Conservation (phyloP, 1,140 invertebrate species). For the Drosophila lacertosa region DNA sequence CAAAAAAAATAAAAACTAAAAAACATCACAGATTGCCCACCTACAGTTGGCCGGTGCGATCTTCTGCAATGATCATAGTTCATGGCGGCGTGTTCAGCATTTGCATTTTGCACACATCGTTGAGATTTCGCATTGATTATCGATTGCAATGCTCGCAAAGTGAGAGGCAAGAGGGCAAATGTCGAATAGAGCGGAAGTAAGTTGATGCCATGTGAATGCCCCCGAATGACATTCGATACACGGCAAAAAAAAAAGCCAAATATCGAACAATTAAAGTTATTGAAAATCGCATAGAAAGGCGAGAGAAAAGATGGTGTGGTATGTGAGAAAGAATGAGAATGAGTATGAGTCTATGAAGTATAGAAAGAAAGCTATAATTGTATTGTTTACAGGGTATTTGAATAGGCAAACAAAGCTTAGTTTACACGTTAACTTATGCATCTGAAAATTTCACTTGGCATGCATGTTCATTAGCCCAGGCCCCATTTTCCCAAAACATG, state of each 20-base stretch:
- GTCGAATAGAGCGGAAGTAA: conserved; percentile 30
- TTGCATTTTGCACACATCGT: conserved; percentile 71
- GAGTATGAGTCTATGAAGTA: too few relatives aligned
- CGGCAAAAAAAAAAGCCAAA: too few relatives aligned
- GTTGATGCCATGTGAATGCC: conserved; percentile 29
- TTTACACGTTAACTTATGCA: too few relatives aligned
- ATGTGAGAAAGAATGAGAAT: neutral
- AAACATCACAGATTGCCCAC: conserved; percentile 53
- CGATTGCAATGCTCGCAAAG: conserved; percentile 26
- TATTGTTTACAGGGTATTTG: too few relatives aligned
- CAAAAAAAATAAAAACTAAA: neutral
- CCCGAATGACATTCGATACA: conserved; percentile 20
- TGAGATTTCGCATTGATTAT: conserved; percentile 47
- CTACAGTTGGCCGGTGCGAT: conserved; percentile 51
- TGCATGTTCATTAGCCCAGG: conserved; percentile 32
- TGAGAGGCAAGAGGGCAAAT: conserved; percentile 40
- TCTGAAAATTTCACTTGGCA: conserved; percentile 6
- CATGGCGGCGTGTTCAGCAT: conserved; percentile 48
- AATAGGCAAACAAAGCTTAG: too few relatives aligned
- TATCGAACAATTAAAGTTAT: neutral
- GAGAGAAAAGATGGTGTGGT: too few relatives aligned
- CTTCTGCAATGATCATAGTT: conserved; percentile 45
- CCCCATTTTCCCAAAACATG: conserved; percentile 34
- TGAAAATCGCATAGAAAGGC: neutral
- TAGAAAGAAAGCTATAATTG: too few relatives aligned